These are phyloP conservation scores for Anastatus disparis DNA, from an alignment of 1,140 invertebrate species.

Conservation along the genomic window DNA sequence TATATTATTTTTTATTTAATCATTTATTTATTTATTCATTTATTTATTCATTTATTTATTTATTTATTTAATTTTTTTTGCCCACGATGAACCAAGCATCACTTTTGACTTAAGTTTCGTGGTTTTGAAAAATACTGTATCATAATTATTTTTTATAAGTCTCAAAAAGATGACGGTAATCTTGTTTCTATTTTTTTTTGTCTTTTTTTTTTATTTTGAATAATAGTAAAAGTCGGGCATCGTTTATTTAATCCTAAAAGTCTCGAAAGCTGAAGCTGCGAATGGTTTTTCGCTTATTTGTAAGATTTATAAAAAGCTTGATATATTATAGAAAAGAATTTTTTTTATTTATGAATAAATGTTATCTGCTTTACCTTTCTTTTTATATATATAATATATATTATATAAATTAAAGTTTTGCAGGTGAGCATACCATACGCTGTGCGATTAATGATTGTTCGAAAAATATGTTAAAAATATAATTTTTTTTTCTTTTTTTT, in stretches of 20 bases:
- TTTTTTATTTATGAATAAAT: background rate
- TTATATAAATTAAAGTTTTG: background rate
- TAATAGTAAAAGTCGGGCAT: constrained; percentile 37
- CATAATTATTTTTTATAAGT: constrained; percentile 49
- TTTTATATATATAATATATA: background rate
- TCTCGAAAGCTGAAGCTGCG: constrained; percentile 14
- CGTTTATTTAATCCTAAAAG: constrained; percentile 30
- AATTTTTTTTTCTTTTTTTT: constrained; percentile 10
- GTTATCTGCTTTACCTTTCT: background rate
- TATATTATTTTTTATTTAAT: constrained; percentile 26
- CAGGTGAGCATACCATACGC: background rate
- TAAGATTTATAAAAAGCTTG: constrained; percentile 22
- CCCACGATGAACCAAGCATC: constrained; percentile 12
- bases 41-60: background rate
- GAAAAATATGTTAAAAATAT: constrained; percentile 9
- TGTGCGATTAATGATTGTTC: background rate
- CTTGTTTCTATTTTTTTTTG: constrained; percentile 19
- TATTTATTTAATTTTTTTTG: constrained; percentile 1
- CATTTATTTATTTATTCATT: constrained; percentile 13
- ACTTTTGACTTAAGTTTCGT: constrained; percentile 24
- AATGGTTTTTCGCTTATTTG: constrained; percentile 16
- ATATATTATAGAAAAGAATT: background rate
- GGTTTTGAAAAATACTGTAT: constrained; percentile 58
- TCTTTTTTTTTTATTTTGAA: background rate
- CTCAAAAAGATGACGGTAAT: constrained; percentile 52